Evolutionary conservation across 2,113 vertebrate species (phyloP), one percentile per base, ranked within the genome.

Genomic region (Lanius collurio): DNA sequence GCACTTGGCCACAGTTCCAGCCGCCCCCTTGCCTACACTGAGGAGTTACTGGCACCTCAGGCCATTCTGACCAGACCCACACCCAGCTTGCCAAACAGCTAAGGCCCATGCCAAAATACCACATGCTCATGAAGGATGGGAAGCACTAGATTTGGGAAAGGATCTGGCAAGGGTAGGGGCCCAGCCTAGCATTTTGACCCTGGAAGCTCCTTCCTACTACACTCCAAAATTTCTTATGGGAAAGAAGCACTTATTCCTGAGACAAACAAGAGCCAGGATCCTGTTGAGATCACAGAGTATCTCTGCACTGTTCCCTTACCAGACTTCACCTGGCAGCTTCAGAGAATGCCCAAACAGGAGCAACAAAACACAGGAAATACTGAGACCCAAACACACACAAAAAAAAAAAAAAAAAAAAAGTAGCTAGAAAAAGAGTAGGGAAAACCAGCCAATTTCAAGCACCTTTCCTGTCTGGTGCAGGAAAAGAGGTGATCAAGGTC

Each of bases 81-180:
- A 17, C 16, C 33, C 82, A 70, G 46, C 39, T 55, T 53, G 35
- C 13, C 39, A 53, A 47, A 33, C 11, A 2, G 16, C 12, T 6
- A 57, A 78, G 22, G 28, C 18, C 19, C 2, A 3, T 13, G 41
- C 22, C 26, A 11, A 71, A 35, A 15, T 19, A 33, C 21, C 2
- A 3, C 17, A 3, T 1, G 4, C 9, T 75, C 9, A 3, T 5
- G 26, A 53, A 49, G 28, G 17, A 59, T 1, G 3, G 49, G 49
- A 84, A 89, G 39, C 39, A 60, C 7, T 53, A 60, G 44, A 42
- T 42, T 30, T 3, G 7, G 63, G 47, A 86, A 86, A 56, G 21
- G 27, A 46, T 23, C 35, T 68, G 30, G 39, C 27, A 83, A 76
- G 30, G 24, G 8, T 5, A 35, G 49, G 80, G 44, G 30, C 10